Evolutionary conservation across 1,140 invertebrate genomes (phyloP).

Genomic region (Brachionus calyciflorus): DNA sequence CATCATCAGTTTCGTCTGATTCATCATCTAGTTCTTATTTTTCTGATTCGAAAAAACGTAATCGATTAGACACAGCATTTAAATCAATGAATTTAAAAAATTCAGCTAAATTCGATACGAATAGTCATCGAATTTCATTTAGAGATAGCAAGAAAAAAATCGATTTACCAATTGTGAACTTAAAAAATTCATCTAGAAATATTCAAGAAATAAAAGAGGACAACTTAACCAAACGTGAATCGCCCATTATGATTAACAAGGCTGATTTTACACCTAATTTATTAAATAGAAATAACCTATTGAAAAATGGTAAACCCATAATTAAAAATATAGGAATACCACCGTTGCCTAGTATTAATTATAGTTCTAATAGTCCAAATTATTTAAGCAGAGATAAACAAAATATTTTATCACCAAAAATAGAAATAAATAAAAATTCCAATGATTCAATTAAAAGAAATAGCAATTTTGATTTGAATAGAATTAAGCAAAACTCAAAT

Average conservation of each 20-base stretch:
- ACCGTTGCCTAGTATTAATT: not conserved
- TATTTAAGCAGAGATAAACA: not conserved
- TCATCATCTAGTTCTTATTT: not conserved
- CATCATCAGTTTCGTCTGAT: not conserved
- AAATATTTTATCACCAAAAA: not conserved
- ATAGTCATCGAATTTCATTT: not conserved
- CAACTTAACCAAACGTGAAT: not conserved
- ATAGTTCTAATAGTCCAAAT: not conserved
- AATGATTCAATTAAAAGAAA: not conserved
- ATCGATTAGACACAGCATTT: not conserved
- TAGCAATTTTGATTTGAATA: not conserved
- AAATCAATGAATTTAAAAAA: constrained; percentile 24
- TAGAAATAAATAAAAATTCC: not conserved
- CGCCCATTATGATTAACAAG: not conserved
- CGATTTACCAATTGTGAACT: constrained; percentile 12
- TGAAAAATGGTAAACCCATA: not conserved
- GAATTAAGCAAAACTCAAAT: not conserved
- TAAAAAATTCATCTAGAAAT: not conserved
- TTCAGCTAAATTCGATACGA: not conserved
- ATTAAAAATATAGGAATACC: not conserved
- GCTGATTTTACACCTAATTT: constrained; percentile 19
- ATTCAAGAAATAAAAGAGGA: not conserved
- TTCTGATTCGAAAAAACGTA: constrained; percentile 2
- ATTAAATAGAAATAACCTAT: not conserved
- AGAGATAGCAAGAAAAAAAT: constrained; percentile 1